These are phyloP conservation scores for Caenorhabditis sinica DNA, from an alignment of 2,888 invertebrate species.

Conservation along the genomic window DNA sequence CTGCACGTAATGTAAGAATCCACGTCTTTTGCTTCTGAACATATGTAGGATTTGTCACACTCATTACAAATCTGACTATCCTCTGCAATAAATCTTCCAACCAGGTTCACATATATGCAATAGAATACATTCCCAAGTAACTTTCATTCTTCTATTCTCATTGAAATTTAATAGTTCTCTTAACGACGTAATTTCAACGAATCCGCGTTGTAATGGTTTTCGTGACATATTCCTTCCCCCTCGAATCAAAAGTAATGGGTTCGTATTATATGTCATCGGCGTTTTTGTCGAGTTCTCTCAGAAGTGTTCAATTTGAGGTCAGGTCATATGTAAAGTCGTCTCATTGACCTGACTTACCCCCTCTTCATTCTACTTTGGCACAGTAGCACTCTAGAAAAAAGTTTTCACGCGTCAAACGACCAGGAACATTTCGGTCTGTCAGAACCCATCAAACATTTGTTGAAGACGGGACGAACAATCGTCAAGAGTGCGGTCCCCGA, in stretches of 20 bases:
- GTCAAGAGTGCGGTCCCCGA: constrained; percentile 38
- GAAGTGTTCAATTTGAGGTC: constrained; percentile 26
- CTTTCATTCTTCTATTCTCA: neutral
- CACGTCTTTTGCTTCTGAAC: constrained; percentile 90
- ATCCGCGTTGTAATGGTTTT: constrained; percentile 22
- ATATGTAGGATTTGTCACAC: neutral
- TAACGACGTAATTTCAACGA: neutral
- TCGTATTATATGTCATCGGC: constrained; percentile 27
- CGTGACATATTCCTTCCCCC: neutral
- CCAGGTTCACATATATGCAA: neutral
- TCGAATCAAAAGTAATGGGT: constrained; percentile 19
- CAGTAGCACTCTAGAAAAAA: neutral
- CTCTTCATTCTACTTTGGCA: neutral
- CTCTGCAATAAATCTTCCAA: neutral
- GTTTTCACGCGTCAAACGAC: constrained; percentile 27
- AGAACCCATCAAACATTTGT: constrained; percentile 59
- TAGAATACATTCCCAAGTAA: neutral
- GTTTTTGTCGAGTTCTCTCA: constrained; percentile 21
- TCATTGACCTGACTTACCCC: constrained; percentile 8
- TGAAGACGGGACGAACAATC: constrained; percentile 42
- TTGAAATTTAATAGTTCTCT: constrained; percentile 6
- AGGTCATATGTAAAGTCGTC: constrained; percentile 23
- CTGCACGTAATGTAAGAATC: constrained; percentile 97
- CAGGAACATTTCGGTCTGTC: constrained; percentile 55
- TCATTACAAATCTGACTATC: neutral